Evolutionary conservation across 2,888 invertebrate genomes (phyloP), one percentile per base, ranked within the genome.

Genomic region (Nephrocerus scutellatus): DNA sequence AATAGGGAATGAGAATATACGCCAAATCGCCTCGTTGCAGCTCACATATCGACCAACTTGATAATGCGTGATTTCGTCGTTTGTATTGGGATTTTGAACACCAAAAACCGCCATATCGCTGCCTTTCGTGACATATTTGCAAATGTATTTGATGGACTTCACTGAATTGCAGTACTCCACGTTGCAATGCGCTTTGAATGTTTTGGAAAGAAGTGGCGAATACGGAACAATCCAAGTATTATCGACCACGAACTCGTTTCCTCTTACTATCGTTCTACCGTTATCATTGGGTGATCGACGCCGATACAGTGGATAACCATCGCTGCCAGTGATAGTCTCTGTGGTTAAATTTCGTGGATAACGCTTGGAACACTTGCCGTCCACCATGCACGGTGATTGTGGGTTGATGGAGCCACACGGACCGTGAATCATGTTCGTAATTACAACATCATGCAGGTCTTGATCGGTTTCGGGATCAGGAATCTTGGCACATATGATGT

Each of bases 91-190:
- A 23, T n/a, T n/a, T n/a, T n/a, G n/a, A n/a, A n/a, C n/a, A n/a
- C 39, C 44, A 23, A 47, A 26, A 20, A 43, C 40, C 22, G 44
- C 46, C 60, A 59, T 58, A 44, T 65, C 62, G 43, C 58, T 60
- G 20, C 63, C 63, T 59, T 68, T 68, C 35, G 51, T 63, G 16
- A 70, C 60, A 51, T 70, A 70, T 49, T 68, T 66, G 47, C 62
- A 63, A 43, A 69, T 56, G 42, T 64, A 66, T 50, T 65, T 66
- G 19, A 65, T 63, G 2, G 55, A 52, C 41, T 66, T 63, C 1
- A 70, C 60, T 0, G 65, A 68, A 50, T 53, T 57, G 47, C 68
- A 71, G 41, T 33, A 58, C 42, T 69, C 66, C 8, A 68, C 61
- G 47, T 68, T 67, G 12, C 60, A 59, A 43, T 67, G 63, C 2